Evolutionary conservation across 2,113 vertebrate species (phyloP).

Genomic region (Chroicocephalus ridibundus): DNA sequence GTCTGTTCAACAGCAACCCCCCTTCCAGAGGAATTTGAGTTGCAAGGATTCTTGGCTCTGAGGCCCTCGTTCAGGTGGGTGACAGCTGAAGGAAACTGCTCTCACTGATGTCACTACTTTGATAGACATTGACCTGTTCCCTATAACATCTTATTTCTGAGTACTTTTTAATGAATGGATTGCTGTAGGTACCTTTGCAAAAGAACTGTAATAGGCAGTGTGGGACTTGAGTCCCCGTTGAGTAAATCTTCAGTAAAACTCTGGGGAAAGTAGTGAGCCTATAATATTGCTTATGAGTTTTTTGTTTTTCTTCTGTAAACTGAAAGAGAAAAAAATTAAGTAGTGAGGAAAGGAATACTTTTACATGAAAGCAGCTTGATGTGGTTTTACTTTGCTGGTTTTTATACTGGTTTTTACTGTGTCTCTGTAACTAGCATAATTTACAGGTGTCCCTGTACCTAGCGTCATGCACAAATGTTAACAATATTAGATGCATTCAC

Average conservation of each 20-base stretch:
- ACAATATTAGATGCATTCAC: background rate
- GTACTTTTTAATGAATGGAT: background rate
- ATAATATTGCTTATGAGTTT: background rate
- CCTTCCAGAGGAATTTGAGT: constrained; percentile 97
- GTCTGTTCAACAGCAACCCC: constrained; percentile 80
- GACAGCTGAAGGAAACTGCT: background rate
- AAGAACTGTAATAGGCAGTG: background rate
- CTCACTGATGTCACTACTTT: background rate
- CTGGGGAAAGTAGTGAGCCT: background rate
- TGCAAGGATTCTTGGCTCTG: constrained; percentile 96
- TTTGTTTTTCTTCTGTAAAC: background rate
- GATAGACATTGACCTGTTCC: background rate
- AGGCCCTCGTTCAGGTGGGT: constrained; percentile 91
- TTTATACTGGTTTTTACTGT: background rate
- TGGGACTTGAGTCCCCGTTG: background rate
- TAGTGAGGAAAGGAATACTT: background rate
- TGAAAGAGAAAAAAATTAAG: background rate
- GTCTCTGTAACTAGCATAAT: background rate
- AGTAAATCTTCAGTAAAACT: background rate
- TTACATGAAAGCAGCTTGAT: background rate
- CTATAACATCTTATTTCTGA: background rate
- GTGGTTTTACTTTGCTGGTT: background rate
- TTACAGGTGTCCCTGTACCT: background rate
- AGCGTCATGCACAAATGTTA: background rate
- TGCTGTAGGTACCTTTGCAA: background rate